A percentile compares a stretch with the other conserved stretches of the same genome.
Conservation (phyloP, 2,113 vertebrate species). For the Himantopus leucocephalus region DNA sequence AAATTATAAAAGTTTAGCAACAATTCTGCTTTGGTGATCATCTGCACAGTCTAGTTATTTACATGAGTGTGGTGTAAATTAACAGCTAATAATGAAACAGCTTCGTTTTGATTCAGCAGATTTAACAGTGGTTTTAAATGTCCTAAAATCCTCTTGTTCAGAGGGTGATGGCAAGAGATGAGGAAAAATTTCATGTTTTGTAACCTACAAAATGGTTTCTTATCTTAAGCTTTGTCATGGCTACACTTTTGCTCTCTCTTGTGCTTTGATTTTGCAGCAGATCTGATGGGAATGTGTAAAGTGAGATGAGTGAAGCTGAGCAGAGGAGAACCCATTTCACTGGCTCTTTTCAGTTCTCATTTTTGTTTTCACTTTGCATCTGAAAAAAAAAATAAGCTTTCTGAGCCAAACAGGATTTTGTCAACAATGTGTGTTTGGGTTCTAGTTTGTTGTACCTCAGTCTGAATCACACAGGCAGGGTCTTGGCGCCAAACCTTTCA, state of each 20-base stretch:
- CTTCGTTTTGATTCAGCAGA: no score
- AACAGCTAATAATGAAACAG: neutral
- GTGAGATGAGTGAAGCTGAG: neutral
- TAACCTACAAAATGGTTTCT: neutral
- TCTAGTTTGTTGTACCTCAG: neutral
- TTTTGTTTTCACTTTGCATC: neutral
- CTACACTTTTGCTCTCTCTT: neutral
- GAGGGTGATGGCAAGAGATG: no score
- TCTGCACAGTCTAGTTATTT: neutral
- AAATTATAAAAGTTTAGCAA: neutral
- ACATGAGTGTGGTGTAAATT: neutral
- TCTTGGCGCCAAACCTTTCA: neutral
- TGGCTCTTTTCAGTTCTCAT: neutral
- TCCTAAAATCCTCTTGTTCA: no score
- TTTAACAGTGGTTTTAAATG: no score
- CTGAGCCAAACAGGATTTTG: neutral
- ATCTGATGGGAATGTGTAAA: neutral
- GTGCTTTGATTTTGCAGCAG: neutral
- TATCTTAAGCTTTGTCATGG: neutral
- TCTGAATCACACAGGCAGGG: neutral
- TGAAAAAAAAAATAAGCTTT: neutral
- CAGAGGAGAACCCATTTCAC: neutral
- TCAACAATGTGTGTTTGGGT: neutral
- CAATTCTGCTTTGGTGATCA: neutral
- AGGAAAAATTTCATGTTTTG: no score